Evolutionary conservation across 1,140 invertebrate species (phyloP).

Genomic region (Scylla paramamosain): DNA sequence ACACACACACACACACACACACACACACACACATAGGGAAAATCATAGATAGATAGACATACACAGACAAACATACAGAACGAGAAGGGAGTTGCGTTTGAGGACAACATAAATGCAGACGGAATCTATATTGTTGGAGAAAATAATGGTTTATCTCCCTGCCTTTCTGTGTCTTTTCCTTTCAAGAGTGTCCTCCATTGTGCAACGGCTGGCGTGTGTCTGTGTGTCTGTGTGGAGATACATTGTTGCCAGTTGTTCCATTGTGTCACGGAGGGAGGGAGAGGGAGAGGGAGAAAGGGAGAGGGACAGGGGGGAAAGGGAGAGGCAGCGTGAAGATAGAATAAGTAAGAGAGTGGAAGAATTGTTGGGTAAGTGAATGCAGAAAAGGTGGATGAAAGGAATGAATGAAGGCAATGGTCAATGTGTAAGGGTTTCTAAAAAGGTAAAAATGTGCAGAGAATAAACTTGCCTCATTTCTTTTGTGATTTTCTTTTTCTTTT

Average conservation of each 20-base stretch:
- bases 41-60: neutral
- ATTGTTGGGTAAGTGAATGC: neutral
- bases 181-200: constrained; percentile 10
- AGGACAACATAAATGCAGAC: neutral
- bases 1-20: neutral
- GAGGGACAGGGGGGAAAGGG: neutral
- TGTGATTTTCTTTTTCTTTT: neutral
- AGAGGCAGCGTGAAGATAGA: neutral
- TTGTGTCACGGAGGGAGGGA: neutral
- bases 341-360: neutral
- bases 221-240: neutral
- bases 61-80: neutral
- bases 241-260: neutral
- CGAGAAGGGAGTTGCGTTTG: neutral
- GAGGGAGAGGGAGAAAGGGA: neutral
- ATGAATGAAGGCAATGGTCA: neutral
- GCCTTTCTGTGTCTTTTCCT: neutral
- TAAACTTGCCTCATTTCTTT: neutral
- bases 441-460: neutral
- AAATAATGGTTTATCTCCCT: neutral
- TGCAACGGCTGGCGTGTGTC: neutral
- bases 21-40: neutral
- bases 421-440: neutral
- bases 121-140: constrained; percentile 7
- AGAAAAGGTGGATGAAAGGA: neutral